Percentiles rank a stretch among this genome's conserved stretches.
phyloP scores from a whole-genome alignment of 2,888 invertebrate genomes.

The Lordiphosa fenestrarum region DNA sequence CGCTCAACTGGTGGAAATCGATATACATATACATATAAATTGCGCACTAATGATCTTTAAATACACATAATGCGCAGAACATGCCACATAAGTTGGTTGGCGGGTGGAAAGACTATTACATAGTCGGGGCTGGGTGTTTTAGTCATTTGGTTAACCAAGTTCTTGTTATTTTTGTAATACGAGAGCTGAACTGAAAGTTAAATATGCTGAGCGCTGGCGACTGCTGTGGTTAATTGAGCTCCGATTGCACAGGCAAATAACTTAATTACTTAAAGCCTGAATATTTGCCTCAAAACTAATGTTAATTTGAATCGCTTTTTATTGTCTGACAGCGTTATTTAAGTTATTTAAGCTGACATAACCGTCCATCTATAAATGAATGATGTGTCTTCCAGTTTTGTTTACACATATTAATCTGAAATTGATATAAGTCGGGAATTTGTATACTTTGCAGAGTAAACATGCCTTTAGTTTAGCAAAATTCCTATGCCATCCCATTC shows the following conservation, averaged over 20 bases:
- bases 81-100: conserved; percentile 14
- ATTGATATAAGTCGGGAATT: conserved; percentile 1
- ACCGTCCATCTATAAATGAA: no score
- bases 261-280: no score
- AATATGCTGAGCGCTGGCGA: conserved; percentile 9
- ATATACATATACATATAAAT: conserved; percentile 52
- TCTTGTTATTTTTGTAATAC: conserved; percentile 18
- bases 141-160: conserved; percentile 18
- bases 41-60: conserved; percentile 69
- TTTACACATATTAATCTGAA: background rate
- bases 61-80: conserved; percentile 56
- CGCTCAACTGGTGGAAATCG: conserved; percentile 72
- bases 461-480: conserved; percentile 9
- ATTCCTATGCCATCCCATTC: conserved; percentile 10
- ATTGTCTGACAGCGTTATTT: no score
- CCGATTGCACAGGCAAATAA: background rate
- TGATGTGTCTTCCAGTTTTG: background rate
- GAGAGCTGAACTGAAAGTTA: conserved; percentile 21
- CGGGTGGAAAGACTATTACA: conserved; percentile 10
- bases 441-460: conserved; percentile 5
- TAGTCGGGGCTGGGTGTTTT: conserved; percentile 16
- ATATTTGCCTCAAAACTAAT: no score
- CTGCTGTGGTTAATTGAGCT: conserved; percentile 11
- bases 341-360: no score
- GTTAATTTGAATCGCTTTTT: no score